phyloP scores from a whole-genome alignment of 1,140 invertebrate species.

The Pseudomyrmex sp. region DNA sequence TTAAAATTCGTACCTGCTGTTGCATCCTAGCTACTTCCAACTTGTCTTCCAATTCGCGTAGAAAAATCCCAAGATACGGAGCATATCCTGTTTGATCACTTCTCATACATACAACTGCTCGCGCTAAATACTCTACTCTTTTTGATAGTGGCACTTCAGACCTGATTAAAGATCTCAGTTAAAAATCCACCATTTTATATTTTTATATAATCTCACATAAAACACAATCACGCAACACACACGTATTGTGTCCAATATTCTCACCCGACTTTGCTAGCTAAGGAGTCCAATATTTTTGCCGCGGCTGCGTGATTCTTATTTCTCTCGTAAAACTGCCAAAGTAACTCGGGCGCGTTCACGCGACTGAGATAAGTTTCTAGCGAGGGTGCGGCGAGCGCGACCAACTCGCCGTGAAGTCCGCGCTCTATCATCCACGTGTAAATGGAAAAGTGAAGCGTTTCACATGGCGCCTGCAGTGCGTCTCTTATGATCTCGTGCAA shows the following conservation, averaged over 20 bases:
- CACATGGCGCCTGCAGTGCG: conserved; percentile 89
- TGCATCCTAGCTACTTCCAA: conserved; percentile 95
- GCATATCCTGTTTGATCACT: conserved; percentile 93
- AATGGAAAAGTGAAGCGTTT: conserved; percentile 94
- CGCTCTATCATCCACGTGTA: conserved; percentile 97
- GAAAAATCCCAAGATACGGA: conserved; percentile 92
- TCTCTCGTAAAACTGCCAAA: conserved; percentile 98
- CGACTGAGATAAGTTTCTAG: conserved; percentile 93
- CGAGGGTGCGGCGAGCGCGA: conserved; percentile 92
- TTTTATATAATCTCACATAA: not conserved
- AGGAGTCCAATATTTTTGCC: conserved; percentile 94
- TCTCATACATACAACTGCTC: conserved; percentile 97
- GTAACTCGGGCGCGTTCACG: conserved; percentile 91
- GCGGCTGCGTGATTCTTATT: conserved; percentile 96
- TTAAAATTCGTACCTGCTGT: conserved; percentile 83
- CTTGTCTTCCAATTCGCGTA: conserved; percentile 97
- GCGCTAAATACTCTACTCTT: conserved; percentile 95
- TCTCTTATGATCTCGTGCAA: conserved; percentile 84
- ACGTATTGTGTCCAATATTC: conserved; percentile 44
- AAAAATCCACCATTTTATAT: not conserved
- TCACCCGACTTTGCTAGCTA: conserved; percentile 94
- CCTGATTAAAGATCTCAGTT: conserved; percentile 77
- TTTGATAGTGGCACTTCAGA: conserved; percentile 88
- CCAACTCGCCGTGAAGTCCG: conserved; percentile 90
- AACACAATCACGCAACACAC: too few species aligned